phyloP scores from a whole-genome alignment of 2,113 vertebrate species.

The Erythrocercus mccallii region DNA sequence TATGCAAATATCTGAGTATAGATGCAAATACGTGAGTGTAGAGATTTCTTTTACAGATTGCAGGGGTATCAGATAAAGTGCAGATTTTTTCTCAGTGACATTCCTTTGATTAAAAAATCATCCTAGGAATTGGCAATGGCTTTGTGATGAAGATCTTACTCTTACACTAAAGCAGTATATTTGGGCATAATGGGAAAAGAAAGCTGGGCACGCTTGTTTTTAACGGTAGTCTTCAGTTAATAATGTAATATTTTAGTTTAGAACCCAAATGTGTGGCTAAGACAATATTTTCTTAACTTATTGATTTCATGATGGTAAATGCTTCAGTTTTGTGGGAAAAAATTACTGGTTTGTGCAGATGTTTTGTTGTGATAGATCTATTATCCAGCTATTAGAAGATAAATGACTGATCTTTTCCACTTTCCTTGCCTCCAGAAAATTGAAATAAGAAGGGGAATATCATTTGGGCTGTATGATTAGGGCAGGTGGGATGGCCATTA shows the following conservation, averaged over 20 bases:
- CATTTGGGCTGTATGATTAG: slow-evolving; percentile 90
- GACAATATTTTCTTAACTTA: slow-evolving; percentile 69
- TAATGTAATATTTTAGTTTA: slow-evolving; percentile 37
- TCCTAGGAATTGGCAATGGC: neutral
- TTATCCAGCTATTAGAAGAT: slow-evolving; percentile 99
- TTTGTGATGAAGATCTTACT: neutral
- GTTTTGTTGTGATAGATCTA: slow-evolving; percentile 99
- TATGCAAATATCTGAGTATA: neutral
- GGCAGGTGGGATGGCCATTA: slow-evolving; percentile 91
- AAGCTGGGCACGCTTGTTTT: neutral
- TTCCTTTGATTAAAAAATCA: slow-evolving; percentile 43
- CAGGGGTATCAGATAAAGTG: neutral
- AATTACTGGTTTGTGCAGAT: slow-evolving; percentile 85
- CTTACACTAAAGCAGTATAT: neutral
- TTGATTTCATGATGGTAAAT: slow-evolving; percentile 72
- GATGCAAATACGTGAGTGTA: neutral
- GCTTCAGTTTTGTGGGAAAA: slow-evolving; percentile 62
- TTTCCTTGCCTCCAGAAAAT: slow-evolving; percentile 89
- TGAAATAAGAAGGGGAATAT: slow-evolving; percentile 96
- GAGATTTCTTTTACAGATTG: neutral
- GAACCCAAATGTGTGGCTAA: slow-evolving; percentile 21
- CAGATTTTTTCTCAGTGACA: slow-evolving; percentile 15
- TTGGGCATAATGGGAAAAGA: neutral
- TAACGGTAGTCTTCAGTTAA: neutral
- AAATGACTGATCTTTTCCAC: slow-evolving; percentile 97